A percentile compares a stretch with the other conserved stretches of the same genome.
These are phyloP conservation scores for Gadopsis marmoratus DNA, from an alignment of 2,797 vertebrate genomes.

Conservation along the genomic window DNA sequence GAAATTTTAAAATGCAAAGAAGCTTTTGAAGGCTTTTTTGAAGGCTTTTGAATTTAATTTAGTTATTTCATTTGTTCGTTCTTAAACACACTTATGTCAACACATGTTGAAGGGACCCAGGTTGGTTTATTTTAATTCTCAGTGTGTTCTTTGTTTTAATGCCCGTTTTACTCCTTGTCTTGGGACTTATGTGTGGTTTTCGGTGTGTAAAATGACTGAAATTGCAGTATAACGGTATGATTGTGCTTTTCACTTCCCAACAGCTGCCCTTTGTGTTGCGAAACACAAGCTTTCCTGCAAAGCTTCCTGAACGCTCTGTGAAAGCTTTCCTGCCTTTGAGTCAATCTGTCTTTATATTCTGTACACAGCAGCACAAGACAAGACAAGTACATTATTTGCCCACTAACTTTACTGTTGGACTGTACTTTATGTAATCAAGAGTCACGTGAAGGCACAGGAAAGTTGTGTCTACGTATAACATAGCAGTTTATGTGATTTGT, in stretches of 20 bases:
- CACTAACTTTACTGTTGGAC: not conserved
- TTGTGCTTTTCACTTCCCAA: not conserved
- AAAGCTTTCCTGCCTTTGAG: slow-evolving; percentile 45
- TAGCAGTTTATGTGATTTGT: not conserved
- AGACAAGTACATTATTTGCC: not conserved
- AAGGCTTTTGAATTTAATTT: not conserved
- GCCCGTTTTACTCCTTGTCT: not conserved
- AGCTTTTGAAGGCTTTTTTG: no score
- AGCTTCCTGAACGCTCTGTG: slow-evolving; percentile 52
- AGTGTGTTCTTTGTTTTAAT: not conserved
- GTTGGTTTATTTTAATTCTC: not conserved
- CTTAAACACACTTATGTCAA: not conserved
- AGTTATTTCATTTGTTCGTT: not conserved
- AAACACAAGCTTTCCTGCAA: slow-evolving; percentile 34
- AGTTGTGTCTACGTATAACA: not conserved
- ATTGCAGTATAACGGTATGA: not conserved
- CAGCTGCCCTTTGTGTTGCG: slow-evolving; percentile 45
- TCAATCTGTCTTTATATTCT: slow-evolving; percentile 30
- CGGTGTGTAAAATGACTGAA: not conserved
- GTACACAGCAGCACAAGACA: not conserved
- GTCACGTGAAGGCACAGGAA: not conserved
- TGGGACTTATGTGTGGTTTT: not conserved
- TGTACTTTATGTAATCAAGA: not conserved
- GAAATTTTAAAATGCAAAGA: not conserved
- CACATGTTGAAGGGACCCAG: not conserved